A percentile compares a stretch with the other conserved stretches of the same genome.
Conservation (phyloP, 2,113 vertebrate genomes). For the Heteronetta atricapilla region DNA sequence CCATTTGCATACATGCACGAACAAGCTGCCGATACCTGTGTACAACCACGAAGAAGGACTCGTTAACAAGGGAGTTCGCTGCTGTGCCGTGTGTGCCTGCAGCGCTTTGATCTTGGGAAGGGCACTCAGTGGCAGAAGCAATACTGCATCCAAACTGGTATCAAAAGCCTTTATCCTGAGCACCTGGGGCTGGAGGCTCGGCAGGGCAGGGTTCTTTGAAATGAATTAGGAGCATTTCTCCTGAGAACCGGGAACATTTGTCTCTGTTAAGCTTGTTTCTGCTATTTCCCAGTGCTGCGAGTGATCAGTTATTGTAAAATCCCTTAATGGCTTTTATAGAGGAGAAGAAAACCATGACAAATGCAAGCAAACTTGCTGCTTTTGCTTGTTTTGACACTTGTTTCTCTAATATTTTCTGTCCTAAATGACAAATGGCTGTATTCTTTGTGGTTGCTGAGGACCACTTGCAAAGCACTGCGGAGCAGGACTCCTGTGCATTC, state of each 20-base stretch:
- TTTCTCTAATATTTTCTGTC: background rate
- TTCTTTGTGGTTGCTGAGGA: background rate
- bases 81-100: background rate
- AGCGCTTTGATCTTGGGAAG: conserved; percentile 35
- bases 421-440: background rate
- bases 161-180: background rate
- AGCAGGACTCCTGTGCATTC: background rate
- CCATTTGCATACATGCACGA: background rate
- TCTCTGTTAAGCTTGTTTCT: conserved; percentile 4
- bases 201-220: background rate
- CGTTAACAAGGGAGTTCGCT: background rate
- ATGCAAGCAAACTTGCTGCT: background rate
- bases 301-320: background rate
- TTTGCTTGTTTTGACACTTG: background rate
- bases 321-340: background rate
- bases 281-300: background rate
- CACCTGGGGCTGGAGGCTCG: background rate
- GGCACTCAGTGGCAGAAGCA: background rate
- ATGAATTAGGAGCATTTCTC: background rate
- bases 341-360: background rate
- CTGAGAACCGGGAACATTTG: background rate
- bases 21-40: fast-evolving
- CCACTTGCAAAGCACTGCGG: background rate
- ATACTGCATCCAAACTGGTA: fast-evolving
- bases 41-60: background rate